Evolutionary conservation across 2,888 invertebrate genomes (phyloP).

Genomic region (Meiosimyza platycephala): DNA sequence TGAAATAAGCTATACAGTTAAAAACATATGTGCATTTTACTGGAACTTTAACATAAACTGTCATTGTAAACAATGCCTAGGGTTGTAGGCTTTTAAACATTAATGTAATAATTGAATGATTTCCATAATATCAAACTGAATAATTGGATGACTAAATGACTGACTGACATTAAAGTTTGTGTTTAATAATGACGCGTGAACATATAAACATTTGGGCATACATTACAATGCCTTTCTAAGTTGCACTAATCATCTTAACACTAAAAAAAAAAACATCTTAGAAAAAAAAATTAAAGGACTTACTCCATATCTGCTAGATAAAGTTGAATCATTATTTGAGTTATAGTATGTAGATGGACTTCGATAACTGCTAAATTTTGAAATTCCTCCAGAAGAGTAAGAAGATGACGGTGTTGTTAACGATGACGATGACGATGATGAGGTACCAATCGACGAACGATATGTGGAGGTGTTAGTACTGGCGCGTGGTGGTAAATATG

Average conservation of each 20-base stretch:
- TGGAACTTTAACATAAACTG: too few relatives aligned
- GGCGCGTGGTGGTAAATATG: slow-evolving; percentile 59
- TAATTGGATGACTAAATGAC: slow-evolving; percentile 1
- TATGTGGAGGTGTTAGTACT: slow-evolving; percentile 22
- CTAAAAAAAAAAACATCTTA: slow-evolving; percentile 15
- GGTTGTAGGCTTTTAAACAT: too few relatives aligned
- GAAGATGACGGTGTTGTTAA: slow-evolving; percentile 41
- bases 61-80: too few relatives aligned
- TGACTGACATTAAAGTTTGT: background rate
- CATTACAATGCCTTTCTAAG: too few relatives aligned
- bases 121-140: too few relatives aligned
- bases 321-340: slow-evolving; percentile 64
- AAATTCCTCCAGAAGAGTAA: slow-evolving; percentile 58
- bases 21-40: too few relatives aligned
- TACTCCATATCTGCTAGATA: slow-evolving; percentile 67
- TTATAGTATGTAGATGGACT: slow-evolving; percentile 58
- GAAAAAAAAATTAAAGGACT: slow-evolving; percentile 51
- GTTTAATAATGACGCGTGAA: slow-evolving; percentile 17
- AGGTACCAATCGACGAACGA: slow-evolving; percentile 38
- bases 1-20: too few relatives aligned
- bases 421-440: slow-evolving; percentile 51
- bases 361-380: slow-evolving; percentile 59
- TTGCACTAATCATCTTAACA: background rate
- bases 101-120: too few relatives aligned
- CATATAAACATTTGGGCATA: background rate